Conservation (phyloP, 2,113 vertebrate species). For the Cathartes aura region DNA sequence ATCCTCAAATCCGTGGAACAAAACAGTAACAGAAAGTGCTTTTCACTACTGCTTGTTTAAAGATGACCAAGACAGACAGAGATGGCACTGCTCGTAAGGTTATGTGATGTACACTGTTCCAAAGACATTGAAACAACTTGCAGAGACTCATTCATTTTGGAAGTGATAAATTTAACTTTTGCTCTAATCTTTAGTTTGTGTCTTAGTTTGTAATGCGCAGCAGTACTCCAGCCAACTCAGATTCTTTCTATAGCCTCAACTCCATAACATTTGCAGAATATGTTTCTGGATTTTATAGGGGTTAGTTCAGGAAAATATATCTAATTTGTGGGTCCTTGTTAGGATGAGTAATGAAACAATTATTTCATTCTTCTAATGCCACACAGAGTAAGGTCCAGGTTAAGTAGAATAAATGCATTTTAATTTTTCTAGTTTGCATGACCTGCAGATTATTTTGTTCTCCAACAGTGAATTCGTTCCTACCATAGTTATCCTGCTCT, state of each 20-base stretch:
- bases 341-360: neutral
- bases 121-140: neutral
- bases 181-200: neutral
- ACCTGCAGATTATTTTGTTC: neutral
- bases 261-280: neutral
- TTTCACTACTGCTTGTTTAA: neutral
- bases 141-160: neutral
- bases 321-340: neutral
- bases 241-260: neutral
- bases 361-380: neutral
- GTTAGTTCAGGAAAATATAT: neutral
- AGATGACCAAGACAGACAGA: neutral
- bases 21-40: neutral
- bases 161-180: neutral
- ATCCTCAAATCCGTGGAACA: neutral
- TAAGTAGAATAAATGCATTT: neutral
- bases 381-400: neutral
- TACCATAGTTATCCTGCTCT: neutral
- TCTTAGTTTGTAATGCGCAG: neutral
- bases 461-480: neutral
- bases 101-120: neutral
- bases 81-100: neutral
- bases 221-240: neutral
- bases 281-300: neutral
- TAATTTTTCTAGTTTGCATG: neutral